Evolutionary conservation across 2,888 invertebrate species (phyloP), one percentile per base, ranked within the genome.

Genomic region (Drosophila nigricruria): DNA sequence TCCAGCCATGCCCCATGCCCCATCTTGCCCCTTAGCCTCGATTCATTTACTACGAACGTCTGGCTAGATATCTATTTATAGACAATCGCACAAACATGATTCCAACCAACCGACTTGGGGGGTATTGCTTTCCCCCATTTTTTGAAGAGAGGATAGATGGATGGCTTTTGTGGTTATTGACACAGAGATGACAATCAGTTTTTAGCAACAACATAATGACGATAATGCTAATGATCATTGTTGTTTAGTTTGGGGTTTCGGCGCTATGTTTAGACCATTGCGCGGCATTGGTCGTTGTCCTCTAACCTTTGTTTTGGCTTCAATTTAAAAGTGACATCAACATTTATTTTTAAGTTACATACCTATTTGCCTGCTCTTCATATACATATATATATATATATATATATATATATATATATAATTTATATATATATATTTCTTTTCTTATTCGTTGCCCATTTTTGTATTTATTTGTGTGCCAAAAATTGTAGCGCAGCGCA

Each of bases 341-440:
- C 86, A 67, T 88, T 85, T 89, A 88, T 88, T 89, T 89, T 84
- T 77, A 77, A 79, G 81, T 85, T 80, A 70, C 78, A 73, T 73
- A 57, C 70, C 57, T 61, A 56, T 69, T 62, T 43, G 56, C 50
- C 45, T 38, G 58, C 30, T 32, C 49, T 47, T 58, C 52, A 36
- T 30, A 38, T 36, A 61, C 10, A 25, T 23, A 14, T 23, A 23
- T 14, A 18, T 54, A n/a, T 36, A 30, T 30, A 4, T 56, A 34
- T 53, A 18, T 58, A 50, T 52, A 42, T 67, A 42, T 62, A 38
- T 49, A 14, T 25, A 18, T 58, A n/a, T 32, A n/a, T 34, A 23
- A 20, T n/a, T 43, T n/a, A 3, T 52, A 25, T 45, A 18, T 63
- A 56, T 57, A 45, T 68, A 43, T 53, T 64, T 30, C 20, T 45